A percentile compares a stretch with the other conserved stretches of the same genome.
These are phyloP conservation scores for Ceyx melanurus DNA, from an alignment of 2,113 vertebrate species.

Conservation along the genomic window DNA sequence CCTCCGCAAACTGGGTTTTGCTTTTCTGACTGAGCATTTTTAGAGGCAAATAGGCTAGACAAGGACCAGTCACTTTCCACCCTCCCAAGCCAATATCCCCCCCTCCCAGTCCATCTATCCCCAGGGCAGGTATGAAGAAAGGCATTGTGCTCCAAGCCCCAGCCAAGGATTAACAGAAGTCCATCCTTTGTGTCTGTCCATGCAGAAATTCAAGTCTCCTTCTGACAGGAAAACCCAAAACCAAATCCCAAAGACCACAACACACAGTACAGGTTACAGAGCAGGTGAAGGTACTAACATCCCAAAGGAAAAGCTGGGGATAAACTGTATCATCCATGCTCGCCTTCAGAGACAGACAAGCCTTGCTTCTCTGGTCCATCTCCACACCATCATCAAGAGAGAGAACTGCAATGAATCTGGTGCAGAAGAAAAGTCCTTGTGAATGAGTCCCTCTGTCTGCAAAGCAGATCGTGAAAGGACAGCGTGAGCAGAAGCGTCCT, in stretches of 20 bases:
- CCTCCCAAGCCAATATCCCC: background rate
- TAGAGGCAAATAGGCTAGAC: background rate
- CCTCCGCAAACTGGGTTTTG: background rate
- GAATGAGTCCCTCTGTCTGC: background rate
- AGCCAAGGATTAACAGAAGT: background rate
- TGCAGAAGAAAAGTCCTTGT: background rate
- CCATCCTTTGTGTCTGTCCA: background rate
- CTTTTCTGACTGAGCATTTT: background rate
- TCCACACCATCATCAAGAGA: background rate
- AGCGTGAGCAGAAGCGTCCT: background rate
- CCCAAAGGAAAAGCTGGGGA: background rate
- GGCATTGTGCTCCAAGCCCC: background rate
- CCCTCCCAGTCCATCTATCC: background rate
- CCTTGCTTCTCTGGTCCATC: background rate
- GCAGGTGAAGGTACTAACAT: background rate
- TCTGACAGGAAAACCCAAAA: background rate
- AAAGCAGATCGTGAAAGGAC: background rate
- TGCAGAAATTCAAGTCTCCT: background rate
- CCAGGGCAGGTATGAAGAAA: background rate
- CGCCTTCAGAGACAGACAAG: background rate
- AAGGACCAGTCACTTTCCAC: background rate
- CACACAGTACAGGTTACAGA: rapidly evolving
- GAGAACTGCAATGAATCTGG: background rate
- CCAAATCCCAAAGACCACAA: background rate
- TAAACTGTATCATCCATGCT: background rate